Evolutionary conservation across 2,113 vertebrate genomes (phyloP), one percentile per base, ranked within the genome.

Genomic region (Leiothrix lutea): DNA sequence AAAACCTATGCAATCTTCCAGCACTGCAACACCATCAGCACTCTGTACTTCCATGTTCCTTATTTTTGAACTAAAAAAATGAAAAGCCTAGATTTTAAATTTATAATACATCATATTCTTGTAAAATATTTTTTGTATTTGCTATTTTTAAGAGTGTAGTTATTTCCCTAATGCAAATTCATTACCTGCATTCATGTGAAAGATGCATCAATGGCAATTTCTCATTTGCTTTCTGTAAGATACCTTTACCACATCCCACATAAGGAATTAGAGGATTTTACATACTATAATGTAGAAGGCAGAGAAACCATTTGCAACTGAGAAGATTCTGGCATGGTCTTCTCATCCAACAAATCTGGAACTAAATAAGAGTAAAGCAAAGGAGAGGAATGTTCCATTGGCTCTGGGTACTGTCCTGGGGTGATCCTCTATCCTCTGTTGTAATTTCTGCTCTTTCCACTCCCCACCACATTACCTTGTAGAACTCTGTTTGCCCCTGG

Each of bases 1-100:
- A 87, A 97, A 98, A 81, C 99, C 98, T 35, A 79, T 78, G 60
- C 97, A 96, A 60, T 98, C 98, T 29, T 98, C 98, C 64, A 89
- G 88, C 82, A 98, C 62, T 54, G 98, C 97, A 89, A 97, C 96
- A 93, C 98, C 97, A 66, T 96, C 95, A n/a, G 86, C 85, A 31
- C 57, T 88, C 74, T 91, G 91, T n/a, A 81, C 48, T 70, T 97
- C 94, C 16, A 75, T 45, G 33, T 86, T 97, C 96, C 98, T 98
- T 81, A 86, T 93, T 94, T 97, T 97, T 90, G 90, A 70, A 86
- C 98, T 98, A 86, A 92, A 62, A 86, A 74, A 58, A 74, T 24
- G 6, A 74, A 80, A 91, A 44, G 5, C 9, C n/a, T 67, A n/a
- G 3, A 69, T 80, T 87, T 93, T 45, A 95, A 78, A 48, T 66